Evolutionary conservation across 2,113 vertebrate genomes (phyloP).

Genomic region (Diphyllodes magnificus): DNA sequence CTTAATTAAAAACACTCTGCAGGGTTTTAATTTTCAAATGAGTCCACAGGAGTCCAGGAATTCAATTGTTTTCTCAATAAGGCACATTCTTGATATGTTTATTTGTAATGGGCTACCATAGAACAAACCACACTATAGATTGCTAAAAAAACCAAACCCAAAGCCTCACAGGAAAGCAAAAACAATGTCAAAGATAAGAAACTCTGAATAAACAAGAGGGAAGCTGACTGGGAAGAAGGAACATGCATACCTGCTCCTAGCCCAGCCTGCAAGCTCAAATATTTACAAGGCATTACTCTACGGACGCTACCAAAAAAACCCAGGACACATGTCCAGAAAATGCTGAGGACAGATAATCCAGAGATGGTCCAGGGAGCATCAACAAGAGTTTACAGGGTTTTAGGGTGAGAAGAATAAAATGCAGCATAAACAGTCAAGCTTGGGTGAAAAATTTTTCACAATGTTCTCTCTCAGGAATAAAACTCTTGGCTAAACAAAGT

Average conservation of each 20-base stretch:
- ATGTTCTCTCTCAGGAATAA: not conserved
- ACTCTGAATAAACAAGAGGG: not conserved
- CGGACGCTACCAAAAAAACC: not conserved
- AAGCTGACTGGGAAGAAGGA: not conserved
- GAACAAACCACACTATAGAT: not conserved
- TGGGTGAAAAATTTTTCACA: not conserved
- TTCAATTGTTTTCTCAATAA: slow-evolving; percentile 15
- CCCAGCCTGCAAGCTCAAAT: not conserved
- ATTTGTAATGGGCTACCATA: not conserved
- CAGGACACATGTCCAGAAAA: not conserved
- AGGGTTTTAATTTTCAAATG: slow-evolving; percentile 25
- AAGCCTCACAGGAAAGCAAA: not conserved
- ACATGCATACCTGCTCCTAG: not conserved
- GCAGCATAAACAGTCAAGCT: not conserved
- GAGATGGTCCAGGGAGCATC: not conserved
- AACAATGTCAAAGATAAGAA: slow-evolving; percentile 2
- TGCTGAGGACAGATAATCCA: not conserved
- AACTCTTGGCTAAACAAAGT: not conserved
- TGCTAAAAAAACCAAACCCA: not conserved
- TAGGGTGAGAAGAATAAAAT: not conserved
- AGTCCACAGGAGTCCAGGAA: not conserved
- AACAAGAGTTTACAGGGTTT: not conserved
- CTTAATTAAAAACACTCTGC: slow-evolving; percentile 11
- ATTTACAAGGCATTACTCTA: not conserved
- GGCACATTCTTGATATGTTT: not conserved